Evolutionary conservation across 2,797 vertebrate genomes (phyloP), one percentile per base, ranked within the genome.

Genomic region (Scleropages formosus): DNA sequence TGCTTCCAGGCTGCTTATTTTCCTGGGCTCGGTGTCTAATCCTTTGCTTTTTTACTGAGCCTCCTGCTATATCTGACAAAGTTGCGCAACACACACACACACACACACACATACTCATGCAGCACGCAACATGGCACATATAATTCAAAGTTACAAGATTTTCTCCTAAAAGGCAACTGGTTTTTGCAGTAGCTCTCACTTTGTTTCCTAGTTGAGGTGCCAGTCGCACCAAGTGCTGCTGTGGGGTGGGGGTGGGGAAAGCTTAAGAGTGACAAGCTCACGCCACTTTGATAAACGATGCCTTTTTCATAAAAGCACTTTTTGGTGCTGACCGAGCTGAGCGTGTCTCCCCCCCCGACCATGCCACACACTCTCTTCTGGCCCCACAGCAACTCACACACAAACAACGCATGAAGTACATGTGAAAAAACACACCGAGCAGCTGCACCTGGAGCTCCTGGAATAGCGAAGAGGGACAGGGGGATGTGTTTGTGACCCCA

Each of bases 21-120:
- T 78, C 64, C 73, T 78, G 73, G 80, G 75, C 82, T 73, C 12
- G 73, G 62, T 77, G 75, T 49, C 65, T 83, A 78, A 85, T 86
- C 80, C 76, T 59, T n/a, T 59, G 4, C 68, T 3, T 31, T 74
- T 62, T 73, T 59, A 27, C 76, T 73, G 60, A 63, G 76, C 63
- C 65, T 73, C 24, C 15, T 26, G n/a, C 49, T 26, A 53, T 24
- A 31, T 65, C 68, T 59, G 51, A 59, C 31, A 72, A 44, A 24
- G 51, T 11, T 68, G 11, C 13, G 10, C 74, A 65, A 74, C 44
- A 78, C 20, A 24, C 27, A 39, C 16, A 7, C 15, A 9, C 65
- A 61, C 11, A 66, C 39, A 16, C 47, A 39, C 15, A 13, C 58
- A 47, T 13, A 31, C 61, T 24, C 26, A 59, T 46, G 31, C 12